phyloP scores from a whole-genome alignment of 2,888 invertebrate genomes.

The Ferrisia virgata region DNA sequence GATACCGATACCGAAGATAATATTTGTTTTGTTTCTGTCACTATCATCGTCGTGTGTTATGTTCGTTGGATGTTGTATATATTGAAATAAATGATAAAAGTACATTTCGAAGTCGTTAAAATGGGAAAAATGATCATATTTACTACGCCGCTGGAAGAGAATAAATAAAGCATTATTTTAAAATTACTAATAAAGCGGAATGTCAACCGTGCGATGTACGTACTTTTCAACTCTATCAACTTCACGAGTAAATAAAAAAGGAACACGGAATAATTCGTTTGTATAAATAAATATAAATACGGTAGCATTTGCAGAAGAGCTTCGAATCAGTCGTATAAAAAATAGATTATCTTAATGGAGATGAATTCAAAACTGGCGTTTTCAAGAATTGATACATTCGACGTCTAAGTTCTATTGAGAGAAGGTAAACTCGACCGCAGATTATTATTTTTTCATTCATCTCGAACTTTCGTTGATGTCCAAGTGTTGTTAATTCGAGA shows the following conservation, averaged over 20 bases:
- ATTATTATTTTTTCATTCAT: no score
- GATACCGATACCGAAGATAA: constrained; percentile 88
- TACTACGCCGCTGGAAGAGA: not conserved
- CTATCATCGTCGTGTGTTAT: not conserved
- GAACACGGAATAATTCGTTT: not conserved
- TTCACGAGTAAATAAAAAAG: not conserved
- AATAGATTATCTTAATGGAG: not conserved
- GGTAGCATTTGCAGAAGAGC: not conserved
- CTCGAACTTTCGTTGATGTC: not conserved
- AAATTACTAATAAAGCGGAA: not conserved
- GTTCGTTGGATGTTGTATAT: not conserved
- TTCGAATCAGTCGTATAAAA: not conserved
- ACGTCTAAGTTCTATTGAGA: no score
- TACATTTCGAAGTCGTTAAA: not conserved
- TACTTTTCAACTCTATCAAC: not conserved
- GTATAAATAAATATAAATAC: not conserved
- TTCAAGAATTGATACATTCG: no score
- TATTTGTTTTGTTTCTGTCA: not conserved
- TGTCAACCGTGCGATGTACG: not conserved
- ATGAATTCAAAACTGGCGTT: not conserved
- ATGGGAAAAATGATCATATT: not conserved
- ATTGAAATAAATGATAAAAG: not conserved
- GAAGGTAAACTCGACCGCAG: not conserved
- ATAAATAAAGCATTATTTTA: not conserved
- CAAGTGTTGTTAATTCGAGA: not conserved